Base-by-base conservation (phyloP, 2,113 vertebrate genomes). In the Ctenomys sociabilis region DNA sequence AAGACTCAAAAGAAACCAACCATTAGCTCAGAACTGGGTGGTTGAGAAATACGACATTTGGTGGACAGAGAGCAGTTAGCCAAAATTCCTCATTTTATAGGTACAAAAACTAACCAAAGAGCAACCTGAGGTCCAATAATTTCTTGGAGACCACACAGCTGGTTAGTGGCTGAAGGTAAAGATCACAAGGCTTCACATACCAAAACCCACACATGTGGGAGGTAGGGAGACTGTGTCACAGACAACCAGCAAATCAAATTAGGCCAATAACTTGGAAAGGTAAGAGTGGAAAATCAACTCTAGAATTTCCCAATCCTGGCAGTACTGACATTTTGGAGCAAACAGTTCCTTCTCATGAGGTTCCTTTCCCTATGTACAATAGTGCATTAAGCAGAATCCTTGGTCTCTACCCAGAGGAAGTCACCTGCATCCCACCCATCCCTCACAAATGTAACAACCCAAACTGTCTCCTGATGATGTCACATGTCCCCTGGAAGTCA, bases 111-210 rank as follows among this genome's bases (percentile, higher is more conserved):
- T 16, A 8, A 32, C 4, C 52, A 93, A 59, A 7, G 19, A 40
- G 78, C 45, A 73, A 93, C 5, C 66, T 72, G 13, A 84, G 59
- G 54, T 0, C 0, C 66, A 12, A 0, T 0, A 45, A 97, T 88
- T 94, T 93, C 88, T 30, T 91, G 90, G 95, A 97, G 96, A 80
- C 94, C 95, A 49, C 0, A 0, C 17, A 90, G 84, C 0, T 0
- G 19, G 96, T 77, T 30, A 95, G 90, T 5, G 11, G 66, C 3
- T 0, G 85, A 83, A 59, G 61, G 68, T 9, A 3, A 26, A 63
- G 32, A 92, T 81, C 78, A 91, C 91, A 88, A 96, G 95, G 92
- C 96, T 98, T 93, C 24, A 0, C 0, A 95, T 57, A 88, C 72
- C 92, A 87, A 90, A 77, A 10, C 26, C 88, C 21, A 43, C 5